phyloP scores from a whole-genome alignment of 2,113 vertebrate species.

The Platysternon megacephalum region DNA sequence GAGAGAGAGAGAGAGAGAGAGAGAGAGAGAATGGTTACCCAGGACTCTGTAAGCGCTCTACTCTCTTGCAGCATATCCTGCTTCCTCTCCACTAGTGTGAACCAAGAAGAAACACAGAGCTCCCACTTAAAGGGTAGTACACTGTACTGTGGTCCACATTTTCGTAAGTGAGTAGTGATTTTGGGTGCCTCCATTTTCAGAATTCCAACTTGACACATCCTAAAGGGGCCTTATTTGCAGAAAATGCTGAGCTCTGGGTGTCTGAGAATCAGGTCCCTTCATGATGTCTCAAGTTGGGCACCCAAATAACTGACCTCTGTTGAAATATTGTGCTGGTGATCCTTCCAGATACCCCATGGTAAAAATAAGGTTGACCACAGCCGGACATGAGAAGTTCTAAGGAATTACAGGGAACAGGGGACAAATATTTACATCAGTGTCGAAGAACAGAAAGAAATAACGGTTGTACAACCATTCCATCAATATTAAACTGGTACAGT shows the following conservation, averaged over 20 bases:
- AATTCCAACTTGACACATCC: background rate
- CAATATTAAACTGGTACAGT: background rate
- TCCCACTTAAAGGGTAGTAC: background rate
- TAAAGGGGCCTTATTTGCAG: background rate
- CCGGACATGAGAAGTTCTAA: background rate
- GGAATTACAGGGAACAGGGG: background rate
- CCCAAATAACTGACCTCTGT: background rate
- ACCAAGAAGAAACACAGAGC: background rate
- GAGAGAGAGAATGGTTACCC: background rate
- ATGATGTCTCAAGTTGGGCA: background rate
- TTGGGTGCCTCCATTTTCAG: background rate
- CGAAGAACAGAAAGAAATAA: background rate
- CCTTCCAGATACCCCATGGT: background rate
- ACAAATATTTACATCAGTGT: background rate
- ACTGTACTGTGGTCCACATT: background rate
- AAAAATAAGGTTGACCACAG: background rate
- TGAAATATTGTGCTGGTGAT: background rate
- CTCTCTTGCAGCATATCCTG: background rate
- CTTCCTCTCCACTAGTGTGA: background rate
- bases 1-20: too few relatives aligned
- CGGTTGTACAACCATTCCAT: background rate
- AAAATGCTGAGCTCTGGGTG: background rate
- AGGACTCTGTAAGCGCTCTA: background rate
- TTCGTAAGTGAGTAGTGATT: background rate
- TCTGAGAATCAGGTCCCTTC: background rate